phyloP scores from a whole-genome alignment of 2,113 vertebrate genomes.

The Ictalurus furcatus region DNA sequence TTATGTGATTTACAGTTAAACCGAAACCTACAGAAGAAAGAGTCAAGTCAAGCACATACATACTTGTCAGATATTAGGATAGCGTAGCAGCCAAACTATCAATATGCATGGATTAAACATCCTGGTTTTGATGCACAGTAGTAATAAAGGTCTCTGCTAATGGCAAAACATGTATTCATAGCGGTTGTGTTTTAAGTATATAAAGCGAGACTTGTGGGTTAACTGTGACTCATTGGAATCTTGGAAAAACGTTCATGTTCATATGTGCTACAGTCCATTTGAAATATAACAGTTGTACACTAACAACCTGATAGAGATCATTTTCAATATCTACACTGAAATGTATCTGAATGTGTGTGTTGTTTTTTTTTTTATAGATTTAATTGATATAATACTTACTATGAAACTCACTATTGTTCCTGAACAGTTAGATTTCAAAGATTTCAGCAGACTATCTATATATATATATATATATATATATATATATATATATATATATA shows the following conservation, averaged over 20 bases:
- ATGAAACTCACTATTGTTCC: neutral
- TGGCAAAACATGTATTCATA: neutral
- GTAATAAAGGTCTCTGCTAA: neutral
- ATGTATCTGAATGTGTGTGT: neutral
- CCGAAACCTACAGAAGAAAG: neutral
- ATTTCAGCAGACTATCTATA: neutral
- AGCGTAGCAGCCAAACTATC: neutral
- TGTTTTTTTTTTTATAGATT: neutral
- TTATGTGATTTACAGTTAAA: neutral
- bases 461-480: no score
- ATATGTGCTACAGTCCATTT: neutral
- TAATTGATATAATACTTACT: neutral
- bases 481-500: no score
- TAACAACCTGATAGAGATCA: neutral
- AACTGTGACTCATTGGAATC: neutral
- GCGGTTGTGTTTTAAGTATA: neutral
- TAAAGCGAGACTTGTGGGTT: neutral
- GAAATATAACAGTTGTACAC: neutral
- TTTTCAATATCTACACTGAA: neutral
- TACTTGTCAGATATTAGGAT: neutral
- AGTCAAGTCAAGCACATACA: neutral
- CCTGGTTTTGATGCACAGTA: neutral
- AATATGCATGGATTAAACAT: neutral
- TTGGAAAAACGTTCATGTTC: neutral
- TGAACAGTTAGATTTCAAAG: neutral